Conservation (phyloP, 2,888 invertebrate genomes). For the Brassicogethes aeneus region DNA sequence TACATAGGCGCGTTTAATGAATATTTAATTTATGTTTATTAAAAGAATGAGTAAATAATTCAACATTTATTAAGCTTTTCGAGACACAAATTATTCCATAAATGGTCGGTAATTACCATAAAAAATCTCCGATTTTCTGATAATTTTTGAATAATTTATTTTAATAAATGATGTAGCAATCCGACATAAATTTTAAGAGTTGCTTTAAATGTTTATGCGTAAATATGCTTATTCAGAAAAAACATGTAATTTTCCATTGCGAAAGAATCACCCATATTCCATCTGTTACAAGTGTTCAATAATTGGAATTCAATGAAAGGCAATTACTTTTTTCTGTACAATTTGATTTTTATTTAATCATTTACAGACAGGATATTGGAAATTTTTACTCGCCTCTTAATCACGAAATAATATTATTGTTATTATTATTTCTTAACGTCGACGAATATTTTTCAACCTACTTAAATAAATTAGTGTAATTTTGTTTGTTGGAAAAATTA, state of each 20-base stretch:
- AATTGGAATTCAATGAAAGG: not conserved
- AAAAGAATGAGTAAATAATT: too few species aligned
- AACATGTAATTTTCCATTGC: not conserved
- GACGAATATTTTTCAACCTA: not conserved
- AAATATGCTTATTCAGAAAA: not conserved
- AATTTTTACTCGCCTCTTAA: not conserved
- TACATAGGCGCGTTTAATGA: too few species aligned
- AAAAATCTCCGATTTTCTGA: too few species aligned
- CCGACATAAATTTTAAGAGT: too few species aligned
- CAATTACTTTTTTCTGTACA: not conserved
- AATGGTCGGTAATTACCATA: too few species aligned
- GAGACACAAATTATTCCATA: too few species aligned
- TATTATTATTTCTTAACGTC: not conserved
- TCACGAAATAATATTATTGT: not conserved
- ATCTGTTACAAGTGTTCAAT: not conserved
- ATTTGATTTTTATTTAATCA: not conserved
- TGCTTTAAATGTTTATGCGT: too few species aligned
- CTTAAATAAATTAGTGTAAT: conserved; percentile 1
- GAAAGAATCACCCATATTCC: not conserved
- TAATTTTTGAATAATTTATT: too few species aligned
- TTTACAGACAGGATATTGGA: not conserved
- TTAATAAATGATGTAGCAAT: too few species aligned
- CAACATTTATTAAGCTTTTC: too few species aligned
- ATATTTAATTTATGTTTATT: too few species aligned
- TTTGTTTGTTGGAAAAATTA: not conserved